phyloP scores from a whole-genome alignment of 1,140 invertebrate genomes.

The Carposina sasakii region DNA sequence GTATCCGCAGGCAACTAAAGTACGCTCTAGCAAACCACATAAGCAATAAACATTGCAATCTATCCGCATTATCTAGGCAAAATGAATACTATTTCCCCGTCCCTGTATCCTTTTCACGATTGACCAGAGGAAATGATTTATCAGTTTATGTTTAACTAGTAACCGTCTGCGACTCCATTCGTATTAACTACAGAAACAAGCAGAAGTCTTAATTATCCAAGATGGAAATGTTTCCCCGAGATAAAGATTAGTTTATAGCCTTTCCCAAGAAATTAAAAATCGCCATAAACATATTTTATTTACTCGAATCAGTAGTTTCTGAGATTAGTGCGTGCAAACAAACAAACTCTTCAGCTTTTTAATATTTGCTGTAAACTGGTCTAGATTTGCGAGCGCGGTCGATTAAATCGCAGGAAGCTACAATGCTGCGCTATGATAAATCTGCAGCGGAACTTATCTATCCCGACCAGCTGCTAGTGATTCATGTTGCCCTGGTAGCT shows the following conservation, averaged over 20 bases:
- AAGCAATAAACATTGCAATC: neutral
- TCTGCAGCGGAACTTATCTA: slow-evolving; percentile 59
- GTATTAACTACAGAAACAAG: slow-evolving; percentile 65
- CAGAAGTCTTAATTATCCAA: too few species aligned
- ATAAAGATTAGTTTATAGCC: too few species aligned
- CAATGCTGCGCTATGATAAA: slow-evolving; percentile 44
- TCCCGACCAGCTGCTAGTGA: slow-evolving; percentile 51
- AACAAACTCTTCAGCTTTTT: too few species aligned
- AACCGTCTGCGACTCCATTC: slow-evolving; percentile 21
- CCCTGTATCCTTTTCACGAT: slow-evolving; percentile 20
- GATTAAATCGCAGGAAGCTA: slow-evolving; percentile 63
- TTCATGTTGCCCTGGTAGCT: slow-evolving; percentile 48
- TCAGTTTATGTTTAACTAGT: slow-evolving; percentile 46
- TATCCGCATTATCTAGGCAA: neutral
- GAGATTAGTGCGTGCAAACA: too few species aligned
- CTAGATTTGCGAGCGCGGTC: slow-evolving; percentile 22
- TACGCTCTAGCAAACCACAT: neutral
- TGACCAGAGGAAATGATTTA: slow-evolving; percentile 57
- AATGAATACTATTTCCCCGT: neutral
- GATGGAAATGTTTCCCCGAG: too few species aligned
- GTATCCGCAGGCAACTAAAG: neutral
- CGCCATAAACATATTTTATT: too few species aligned
- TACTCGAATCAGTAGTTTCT: too few species aligned
- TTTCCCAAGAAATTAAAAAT: too few species aligned
- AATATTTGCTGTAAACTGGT: slow-evolving; percentile 41